Conservation (phyloP, 2,888 invertebrate species). For the Erebia ligea region DNA sequence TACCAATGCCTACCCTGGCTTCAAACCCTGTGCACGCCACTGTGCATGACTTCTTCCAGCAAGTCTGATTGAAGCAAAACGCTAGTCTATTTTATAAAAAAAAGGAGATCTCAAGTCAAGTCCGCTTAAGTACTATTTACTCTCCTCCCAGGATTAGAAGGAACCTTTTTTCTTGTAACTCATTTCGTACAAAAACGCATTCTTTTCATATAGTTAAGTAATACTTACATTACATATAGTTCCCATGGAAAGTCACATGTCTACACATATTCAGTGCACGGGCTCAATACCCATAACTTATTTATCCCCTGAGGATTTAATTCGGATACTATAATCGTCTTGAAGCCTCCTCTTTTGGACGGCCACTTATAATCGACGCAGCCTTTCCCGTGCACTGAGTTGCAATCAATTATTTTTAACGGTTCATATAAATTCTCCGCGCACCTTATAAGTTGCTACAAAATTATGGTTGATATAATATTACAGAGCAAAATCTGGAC, state of each 20-base stretch:
- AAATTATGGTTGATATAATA: constrained; percentile 2
- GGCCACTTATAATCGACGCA: constrained; percentile 23
- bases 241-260: neutral
- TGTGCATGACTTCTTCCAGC: too few relatives aligned
- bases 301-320: constrained; percentile 21
- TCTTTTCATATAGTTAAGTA: too few relatives aligned
- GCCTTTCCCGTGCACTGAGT: constrained; percentile 17
- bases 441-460: constrained; percentile 13
- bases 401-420: constrained; percentile 32
- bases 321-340: constrained; percentile 25
- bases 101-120: too few relatives aligned
- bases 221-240: neutral
- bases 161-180: too few relatives aligned
- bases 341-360: constrained; percentile 26
- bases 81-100: too few relatives aligned
- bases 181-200: too few relatives aligned
- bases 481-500: neutral
- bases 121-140: too few relatives aligned
- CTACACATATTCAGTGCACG: neutral
- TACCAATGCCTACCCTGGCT: too few relatives aligned
- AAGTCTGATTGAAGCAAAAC: too few relatives aligned
- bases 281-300: constrained; percentile 21
- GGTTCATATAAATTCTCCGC: constrained; percentile 27
- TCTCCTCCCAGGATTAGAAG: too few relatives aligned
- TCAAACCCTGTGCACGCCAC: too few relatives aligned